Evolutionary conservation across 2,797 vertebrate genomes (phyloP), one percentile per base, ranked within the genome.

Genomic region (Enteromius afrohamiltoni): DNA sequence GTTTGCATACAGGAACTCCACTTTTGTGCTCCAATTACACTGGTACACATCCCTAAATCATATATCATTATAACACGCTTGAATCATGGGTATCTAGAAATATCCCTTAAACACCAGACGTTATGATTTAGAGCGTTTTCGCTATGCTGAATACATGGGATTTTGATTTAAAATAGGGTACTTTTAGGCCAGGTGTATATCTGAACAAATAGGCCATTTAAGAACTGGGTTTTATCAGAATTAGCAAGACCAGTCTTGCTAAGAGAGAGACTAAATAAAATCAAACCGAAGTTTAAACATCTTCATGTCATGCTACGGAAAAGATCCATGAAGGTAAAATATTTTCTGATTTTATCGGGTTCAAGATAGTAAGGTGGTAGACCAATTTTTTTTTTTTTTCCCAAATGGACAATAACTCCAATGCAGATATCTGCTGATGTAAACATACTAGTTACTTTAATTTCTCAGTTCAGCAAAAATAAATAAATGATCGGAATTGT

Each of bases 1-100:
- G 47, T 67, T 75, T 82, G 80, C 70, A 82, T 82, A 5, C 21
- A 75, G n/a, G 7, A 82, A 67, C 76, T 53, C n/a, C 31, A 82
- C 45, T 16, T 82, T n/a, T 42, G 60, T 42, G 71, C 70, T 82
- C 10, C 58, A 26, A 29, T 51, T 75, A 75, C n/a, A 75, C 23
- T 29, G n/a, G 31, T 65, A 40, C 16, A 53, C 71, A 16, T 75
- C 16, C 47, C 31, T n/a, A 75, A 67, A 82, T 67, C 71, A 65
- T 26, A 55, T 40, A 40, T 68, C 47, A 79, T 68, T 68, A 70
- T 0, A 29, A 73, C 55, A 62, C 51, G 23, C 78, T 70, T 45
- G 23, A 58, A 81, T 29, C 68, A 74, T 26, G 45, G 45, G 47
- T 11, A 55, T 67, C 31, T 75, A 76, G 23, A 68, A 55, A 67